Conservation (phyloP, 2,888 invertebrate species). For the Phlogophora meticulosa region DNA sequence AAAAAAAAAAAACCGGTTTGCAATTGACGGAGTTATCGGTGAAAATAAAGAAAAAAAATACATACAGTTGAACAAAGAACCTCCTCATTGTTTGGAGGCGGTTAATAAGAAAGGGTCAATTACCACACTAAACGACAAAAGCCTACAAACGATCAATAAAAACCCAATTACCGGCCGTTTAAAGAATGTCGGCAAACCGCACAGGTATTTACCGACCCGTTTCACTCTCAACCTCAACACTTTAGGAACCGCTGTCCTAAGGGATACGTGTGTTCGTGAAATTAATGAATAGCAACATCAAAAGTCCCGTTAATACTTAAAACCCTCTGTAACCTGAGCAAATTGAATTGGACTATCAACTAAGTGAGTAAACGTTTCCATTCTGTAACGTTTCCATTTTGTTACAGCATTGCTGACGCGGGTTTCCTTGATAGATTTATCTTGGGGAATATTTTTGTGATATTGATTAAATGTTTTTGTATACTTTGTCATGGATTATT, state of each 20-base stretch:
- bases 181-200: not conserved
- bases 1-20: too few relatives aligned
- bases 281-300: slow-evolving; percentile 71
- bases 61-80: too few relatives aligned
- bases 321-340: slow-evolving; percentile 67
- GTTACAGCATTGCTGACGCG: slow-evolving; percentile 48
- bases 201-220: slow-evolving; percentile 8
- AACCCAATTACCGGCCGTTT: not conserved
- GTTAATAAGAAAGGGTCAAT: not conserved
- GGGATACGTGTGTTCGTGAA: slow-evolving; percentile 61
- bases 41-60: too few relatives aligned
- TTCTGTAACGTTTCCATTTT: slow-evolving; percentile 19
- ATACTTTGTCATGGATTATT: slow-evolving; percentile 9
- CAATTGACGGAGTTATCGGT: too few relatives aligned
- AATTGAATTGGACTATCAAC: slow-evolving; percentile 71
- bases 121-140: not conserved
- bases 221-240: slow-evolving; percentile 18
- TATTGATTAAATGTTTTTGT: slow-evolving; percentile 42
- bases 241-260: slow-evolving; percentile 37
- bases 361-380: slow-evolving; percentile 38
- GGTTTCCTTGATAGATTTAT: slow-evolving; percentile 50
- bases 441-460: slow-evolving; percentile 35
- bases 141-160: not conserved
- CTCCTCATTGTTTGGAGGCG: too few relatives aligned
- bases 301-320: slow-evolving; percentile 65